Base-by-base conservation (phyloP, 2,888 invertebrate genomes). In the Uropetala carovei region DNA sequence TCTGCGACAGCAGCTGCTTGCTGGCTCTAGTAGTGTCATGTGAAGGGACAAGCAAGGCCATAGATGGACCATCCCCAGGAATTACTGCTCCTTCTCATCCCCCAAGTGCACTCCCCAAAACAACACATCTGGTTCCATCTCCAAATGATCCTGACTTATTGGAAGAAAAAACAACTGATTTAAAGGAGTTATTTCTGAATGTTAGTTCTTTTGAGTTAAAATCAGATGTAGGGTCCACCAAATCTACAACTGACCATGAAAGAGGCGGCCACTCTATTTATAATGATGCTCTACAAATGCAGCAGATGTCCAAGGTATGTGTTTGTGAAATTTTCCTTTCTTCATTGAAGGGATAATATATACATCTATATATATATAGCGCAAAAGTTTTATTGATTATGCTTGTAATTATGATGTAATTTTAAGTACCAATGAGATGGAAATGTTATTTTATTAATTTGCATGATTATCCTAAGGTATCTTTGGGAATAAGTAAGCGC, bases 11-110 rank as follows among this genome's bases (percentile, higher is more conserved):
- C 89, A 89, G 64, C 64, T 89, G 89, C 89, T 64, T 89, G 43
- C 43, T 89, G 13, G 89, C 89, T n/a, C 64, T 89, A 64, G 89
- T 89, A 89, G 89, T 89, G 64, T 89, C 89, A 68, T 89, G 89
- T 58, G 89, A 89, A 43, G 89, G 89, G n/a, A 68, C 89, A 43
- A 89, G 89, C 43, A 89, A 68, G 43, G 27, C 89, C 18, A 89
- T 89, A 30, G 89, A 89, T 89, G 89, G 64, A 89, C 64, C 64
- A 22, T 64, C 64, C 16, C 60, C 89, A 1, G 89, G 89, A 30
- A 89, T 89, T 59, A 64, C 89, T 27, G 89, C 89, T n/a, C 89
- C 89, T 10, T 64, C 64, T n/a, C 89, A 89, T n/a, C 89, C 89
- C 43, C 89, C 89, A 43, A 89, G 64, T 89, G 64, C 89, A 30